Base-by-base conservation (phyloP, 2,113 vertebrate species). In the Centropus unirufus region DNA sequence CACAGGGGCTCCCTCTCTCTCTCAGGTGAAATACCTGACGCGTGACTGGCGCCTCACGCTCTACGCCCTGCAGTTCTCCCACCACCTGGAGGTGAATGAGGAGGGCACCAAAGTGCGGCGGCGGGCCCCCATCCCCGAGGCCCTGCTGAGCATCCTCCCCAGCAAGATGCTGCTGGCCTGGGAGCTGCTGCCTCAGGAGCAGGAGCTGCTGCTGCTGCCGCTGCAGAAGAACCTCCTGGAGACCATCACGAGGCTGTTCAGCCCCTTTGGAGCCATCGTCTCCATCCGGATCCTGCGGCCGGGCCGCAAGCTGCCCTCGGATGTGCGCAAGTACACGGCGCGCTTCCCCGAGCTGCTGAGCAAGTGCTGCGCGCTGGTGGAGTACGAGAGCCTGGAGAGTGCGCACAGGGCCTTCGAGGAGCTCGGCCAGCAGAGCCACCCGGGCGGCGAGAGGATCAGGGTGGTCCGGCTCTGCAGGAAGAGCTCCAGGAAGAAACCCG, bases 101-200 rank as follows among this genome's bases (percentile, higher is more conserved):
- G 97, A 98, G n/a, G 96, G 97, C 54, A 98, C 98, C 64, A 99
- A 98, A 88, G 98, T 99, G 24, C 68, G 98, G 30, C 93, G 98
- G 5, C 95, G 88, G 49, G 82, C 93, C 17, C 97, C 98, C 2
- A 16, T 98, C 30, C 98, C 98, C 1, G 96, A 98, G 6, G 84
- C 97, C 81, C 97, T 99, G 59, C 95, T 98, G 73, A 97, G 90
- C 46, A 66, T 98, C 44, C 97, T 98, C 30, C 98, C 98, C 49
- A 98, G 95, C 92, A 98, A 98, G n/a, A 78, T 98, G 44, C 97
- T 99, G 44, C 97, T 99, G 47, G 96, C 96, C 67, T 98, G 98
- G 98, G 98, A 98, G 90, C 84, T 98, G 68, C 83, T 92, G 54
- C 82, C 85, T 7, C 92, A 34, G 21, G 68, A 68, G 44, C 90